Evolutionary conservation across 1,140 invertebrate genomes (phyloP).

Genomic region (Drosophila santomea): DNA sequence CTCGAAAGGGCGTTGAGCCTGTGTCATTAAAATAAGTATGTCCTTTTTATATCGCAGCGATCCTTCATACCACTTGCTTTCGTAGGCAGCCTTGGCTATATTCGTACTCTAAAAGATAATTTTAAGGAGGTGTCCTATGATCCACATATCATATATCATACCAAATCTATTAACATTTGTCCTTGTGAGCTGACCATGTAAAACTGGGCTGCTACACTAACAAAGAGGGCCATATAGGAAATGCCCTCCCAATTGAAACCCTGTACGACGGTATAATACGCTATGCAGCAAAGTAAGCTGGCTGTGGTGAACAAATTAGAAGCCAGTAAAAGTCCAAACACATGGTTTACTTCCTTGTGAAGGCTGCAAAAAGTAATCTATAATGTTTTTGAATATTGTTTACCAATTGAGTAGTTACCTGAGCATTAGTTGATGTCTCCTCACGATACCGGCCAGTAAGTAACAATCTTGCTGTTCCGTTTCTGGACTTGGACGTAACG

Average conservation of each 20-base stretch:
- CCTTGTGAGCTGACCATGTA: conserved; percentile 59
- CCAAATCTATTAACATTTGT: conserved; percentile 45
- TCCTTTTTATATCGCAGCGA: conserved; percentile 38
- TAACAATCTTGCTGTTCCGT: conserved; percentile 11
- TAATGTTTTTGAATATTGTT: neutral
- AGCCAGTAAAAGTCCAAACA: conserved; percentile 54
- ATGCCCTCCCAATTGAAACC: conserved; percentile 52
- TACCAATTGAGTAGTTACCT: conserved; percentile 6
- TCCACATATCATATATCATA: neutral
- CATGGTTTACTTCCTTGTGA: conserved; percentile 43
- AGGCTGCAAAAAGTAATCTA: conserved; percentile 12
- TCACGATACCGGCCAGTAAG: conserved; percentile 31
- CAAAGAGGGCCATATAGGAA: conserved; percentile 47
- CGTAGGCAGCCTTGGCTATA: conserved; percentile 45
- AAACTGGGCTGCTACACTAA: conserved; percentile 45
- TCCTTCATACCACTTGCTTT: conserved; percentile 52
- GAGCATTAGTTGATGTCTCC: conserved; percentile 41
- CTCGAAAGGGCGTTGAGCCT: conserved; percentile 39
- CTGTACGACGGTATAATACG: conserved; percentile 36
- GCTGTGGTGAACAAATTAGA: conserved; percentile 56
- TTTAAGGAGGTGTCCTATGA: neutral
- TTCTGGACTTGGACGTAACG: conserved; percentile 19
- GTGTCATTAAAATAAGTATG: conserved; percentile 40
- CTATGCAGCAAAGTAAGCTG: conserved; percentile 37
- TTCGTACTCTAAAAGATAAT: conserved; percentile 32